phyloP scores from a whole-genome alignment of 2,888 invertebrate species.

The Pollenia labialis region DNA sequence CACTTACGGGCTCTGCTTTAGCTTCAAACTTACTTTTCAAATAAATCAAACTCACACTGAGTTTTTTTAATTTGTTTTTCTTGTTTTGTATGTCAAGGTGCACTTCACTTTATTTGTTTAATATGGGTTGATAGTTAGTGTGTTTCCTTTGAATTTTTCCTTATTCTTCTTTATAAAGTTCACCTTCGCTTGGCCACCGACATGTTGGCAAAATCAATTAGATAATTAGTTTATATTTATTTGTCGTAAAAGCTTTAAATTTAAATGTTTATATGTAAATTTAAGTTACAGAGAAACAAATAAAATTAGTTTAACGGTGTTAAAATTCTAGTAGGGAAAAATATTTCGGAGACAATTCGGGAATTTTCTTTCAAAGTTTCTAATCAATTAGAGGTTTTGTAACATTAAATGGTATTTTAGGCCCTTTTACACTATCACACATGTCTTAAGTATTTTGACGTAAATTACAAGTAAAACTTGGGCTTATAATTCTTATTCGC shows the following conservation, averaged over 20 bases:
- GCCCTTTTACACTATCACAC: no score
- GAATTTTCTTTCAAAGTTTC: no score
- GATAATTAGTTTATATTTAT: conserved; percentile 35
- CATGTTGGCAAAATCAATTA: conserved; percentile 37
- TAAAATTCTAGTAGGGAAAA: neutral
- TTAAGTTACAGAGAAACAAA: neutral
- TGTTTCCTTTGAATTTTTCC: neutral
- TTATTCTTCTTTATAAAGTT: conserved; percentile 6
- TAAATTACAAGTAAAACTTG: no score
- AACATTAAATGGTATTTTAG: no score
- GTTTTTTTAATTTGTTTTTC: neutral
- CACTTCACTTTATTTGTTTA: neutral
- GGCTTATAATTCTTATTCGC: no score
- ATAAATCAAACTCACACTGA: conserved; percentile 1
- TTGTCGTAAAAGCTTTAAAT: conserved; percentile 13
- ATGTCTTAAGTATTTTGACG: no score
- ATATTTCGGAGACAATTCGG: no score
- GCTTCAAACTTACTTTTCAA: neutral
- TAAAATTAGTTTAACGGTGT: neutral
- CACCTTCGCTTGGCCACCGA: conserved; percentile 20
- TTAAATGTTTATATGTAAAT: neutral
- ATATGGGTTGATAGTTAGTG: neutral
- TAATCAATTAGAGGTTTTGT: no score
- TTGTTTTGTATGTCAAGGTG: neutral
- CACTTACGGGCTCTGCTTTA: no score